A percentile compares a stretch with the other conserved stretches of the same genome.
Evolutionary conservation across 2,888 invertebrate genomes (phyloP).

Genomic region (Eupithecia insigniata): DNA sequence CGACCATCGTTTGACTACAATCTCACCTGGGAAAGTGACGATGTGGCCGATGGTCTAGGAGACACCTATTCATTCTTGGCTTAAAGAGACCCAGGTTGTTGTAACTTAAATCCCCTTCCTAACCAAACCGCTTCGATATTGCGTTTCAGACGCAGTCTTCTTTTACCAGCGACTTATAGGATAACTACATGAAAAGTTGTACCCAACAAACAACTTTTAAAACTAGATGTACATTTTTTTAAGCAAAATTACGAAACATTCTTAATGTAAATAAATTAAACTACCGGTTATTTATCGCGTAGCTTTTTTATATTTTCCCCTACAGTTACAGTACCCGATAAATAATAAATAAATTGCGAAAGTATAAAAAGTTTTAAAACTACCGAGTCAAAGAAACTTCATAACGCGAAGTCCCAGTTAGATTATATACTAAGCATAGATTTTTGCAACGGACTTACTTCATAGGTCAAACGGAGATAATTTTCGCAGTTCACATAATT

Average conservation of each 20-base stretch:
- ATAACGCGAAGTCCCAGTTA: not conserved
- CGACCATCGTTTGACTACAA: too few relatives aligned
- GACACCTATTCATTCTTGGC: too few relatives aligned
- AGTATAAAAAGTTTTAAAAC: too few relatives aligned
- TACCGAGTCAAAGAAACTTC: not conserved
- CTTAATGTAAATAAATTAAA: not conserved
- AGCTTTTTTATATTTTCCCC: too few relatives aligned
- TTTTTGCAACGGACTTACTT: slow-evolving; percentile 22
- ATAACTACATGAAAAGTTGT: not conserved
- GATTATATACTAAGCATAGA: slow-evolving; percentile 11
- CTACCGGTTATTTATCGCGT: too few relatives aligned
- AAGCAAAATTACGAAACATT: too few relatives aligned
- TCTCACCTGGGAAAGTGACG: too few relatives aligned
- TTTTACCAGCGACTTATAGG: slow-evolving; percentile 1
- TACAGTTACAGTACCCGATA: too few relatives aligned
- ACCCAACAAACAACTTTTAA: not conserved
- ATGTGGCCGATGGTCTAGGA: too few relatives aligned
- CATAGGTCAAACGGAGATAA: slow-evolving; percentile 33
- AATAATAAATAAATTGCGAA: too few relatives aligned
- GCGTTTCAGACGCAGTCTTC: not conserved
- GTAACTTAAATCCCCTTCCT: not conserved
- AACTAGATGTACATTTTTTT: not conserved
- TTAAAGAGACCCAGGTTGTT: too few relatives aligned
- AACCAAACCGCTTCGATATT: not conserved
- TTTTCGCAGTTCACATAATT: slow-evolving; percentile 26